phyloP scores from a whole-genome alignment of 2,797 vertebrate species.

The Nyctalus aviator region DNA sequence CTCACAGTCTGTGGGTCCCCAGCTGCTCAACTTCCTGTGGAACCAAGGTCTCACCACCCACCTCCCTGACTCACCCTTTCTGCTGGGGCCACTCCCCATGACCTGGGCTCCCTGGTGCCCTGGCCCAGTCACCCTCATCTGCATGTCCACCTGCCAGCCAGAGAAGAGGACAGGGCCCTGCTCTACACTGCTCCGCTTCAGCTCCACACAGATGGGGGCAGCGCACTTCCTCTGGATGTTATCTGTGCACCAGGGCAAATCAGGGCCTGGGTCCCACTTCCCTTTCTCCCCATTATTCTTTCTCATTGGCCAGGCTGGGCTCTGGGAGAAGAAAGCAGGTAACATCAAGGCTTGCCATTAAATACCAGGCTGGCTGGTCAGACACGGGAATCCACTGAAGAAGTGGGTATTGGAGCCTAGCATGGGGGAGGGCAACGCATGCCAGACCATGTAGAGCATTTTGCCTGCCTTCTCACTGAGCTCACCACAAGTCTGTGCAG shows the following conservation, averaged over 20 bases:
- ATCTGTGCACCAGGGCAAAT: conserved; percentile 62
- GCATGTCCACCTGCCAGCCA: conserved; percentile 81
- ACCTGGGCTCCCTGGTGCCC: conserved; percentile 77
- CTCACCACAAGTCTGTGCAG: not conserved
- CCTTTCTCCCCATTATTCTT: not conserved
- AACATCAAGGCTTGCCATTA: not conserved
- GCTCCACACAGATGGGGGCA: conserved; percentile 75
- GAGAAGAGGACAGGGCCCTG: conserved; percentile 59
- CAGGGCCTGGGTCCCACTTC: not conserved
- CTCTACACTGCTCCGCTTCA: conserved; percentile 78
- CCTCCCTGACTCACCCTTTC: not conserved
- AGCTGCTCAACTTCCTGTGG: not conserved
- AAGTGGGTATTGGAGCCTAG: not conserved
- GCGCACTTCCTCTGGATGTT: conserved; percentile 75
- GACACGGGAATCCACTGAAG: not conserved
- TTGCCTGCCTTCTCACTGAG: not conserved
- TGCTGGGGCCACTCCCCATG: conserved; percentile 73
- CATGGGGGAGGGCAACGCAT: fast-evolving
- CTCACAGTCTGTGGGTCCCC: conserved; percentile 74
- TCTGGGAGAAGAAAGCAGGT: not conserved
- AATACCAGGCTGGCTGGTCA: not conserved
- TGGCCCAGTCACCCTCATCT: conserved; percentile 72
- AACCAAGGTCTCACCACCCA: not conserved
- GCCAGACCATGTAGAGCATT: not conserved
- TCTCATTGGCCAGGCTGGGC: not conserved